Conservation (phyloP, 2,888 invertebrate genomes). For the Clusia tigrina region DNA sequence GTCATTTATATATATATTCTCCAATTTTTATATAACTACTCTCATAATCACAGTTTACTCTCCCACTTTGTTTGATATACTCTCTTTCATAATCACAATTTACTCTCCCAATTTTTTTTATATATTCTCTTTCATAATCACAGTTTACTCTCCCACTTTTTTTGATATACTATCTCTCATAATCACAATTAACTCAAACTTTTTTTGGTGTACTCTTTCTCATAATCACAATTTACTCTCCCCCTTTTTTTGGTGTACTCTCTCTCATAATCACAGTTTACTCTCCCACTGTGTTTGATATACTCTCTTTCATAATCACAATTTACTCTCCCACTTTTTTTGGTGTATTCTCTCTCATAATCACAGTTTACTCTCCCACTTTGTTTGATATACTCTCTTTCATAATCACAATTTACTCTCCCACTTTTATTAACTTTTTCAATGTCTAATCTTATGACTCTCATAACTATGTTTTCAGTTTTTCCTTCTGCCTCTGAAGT, state of each 20-base stretch:
- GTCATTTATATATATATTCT: too few relatives aligned
- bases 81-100: too few relatives aligned
- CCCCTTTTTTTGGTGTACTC: constrained; percentile 25
- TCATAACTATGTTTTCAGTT: constrained; percentile 19
- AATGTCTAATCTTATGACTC: not conserved
- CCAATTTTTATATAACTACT: too few relatives aligned
- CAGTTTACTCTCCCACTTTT: constrained; percentile 25
- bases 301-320: constrained; percentile 24
- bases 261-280: too few relatives aligned
- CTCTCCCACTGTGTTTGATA: not conserved
- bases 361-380: not conserved
- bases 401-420: constrained; percentile 28
- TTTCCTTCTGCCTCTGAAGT: constrained; percentile 13
- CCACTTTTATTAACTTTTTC: constrained; percentile 25
- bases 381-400: not conserved
- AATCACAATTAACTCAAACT: not conserved
- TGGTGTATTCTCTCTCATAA: too few relatives aligned
- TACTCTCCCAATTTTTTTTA: too few relatives aligned
- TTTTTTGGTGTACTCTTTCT: not conserved
- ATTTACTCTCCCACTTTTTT: constrained; percentile 24
- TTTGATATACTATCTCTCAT: too few relatives aligned
- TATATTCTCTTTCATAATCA: constrained; percentile 25
- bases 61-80: too few relatives aligned
- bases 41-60: too few relatives aligned
- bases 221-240: constrained; percentile 28